These are phyloP conservation scores for Neria commutata DNA, from an alignment of 2,888 invertebrate genomes.

Conservation along the genomic window DNA sequence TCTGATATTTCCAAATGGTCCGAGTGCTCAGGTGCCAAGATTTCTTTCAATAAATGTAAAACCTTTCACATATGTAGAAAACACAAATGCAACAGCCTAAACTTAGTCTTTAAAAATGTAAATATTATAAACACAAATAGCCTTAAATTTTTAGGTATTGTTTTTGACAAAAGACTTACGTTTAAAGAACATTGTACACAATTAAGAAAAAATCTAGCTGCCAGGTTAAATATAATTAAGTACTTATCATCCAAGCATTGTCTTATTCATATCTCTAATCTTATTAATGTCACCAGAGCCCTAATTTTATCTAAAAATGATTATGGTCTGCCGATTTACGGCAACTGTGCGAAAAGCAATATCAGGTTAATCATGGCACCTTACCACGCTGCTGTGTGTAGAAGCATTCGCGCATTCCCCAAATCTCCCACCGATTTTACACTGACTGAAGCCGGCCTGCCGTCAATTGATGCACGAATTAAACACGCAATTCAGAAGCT, in stretches of 20 bases:
- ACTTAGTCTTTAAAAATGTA: constrained; percentile 6
- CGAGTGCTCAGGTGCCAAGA: constrained; percentile 23
- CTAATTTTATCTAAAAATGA: constrained; percentile 3
- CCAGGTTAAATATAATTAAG: constrained; percentile 25
- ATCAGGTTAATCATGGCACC: constrained; percentile 8
- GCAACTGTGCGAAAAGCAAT: background rate
- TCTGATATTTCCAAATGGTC: constrained; percentile 23
- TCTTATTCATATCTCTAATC: background rate
- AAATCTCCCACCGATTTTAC: too few species aligned
- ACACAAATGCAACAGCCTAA: constrained; percentile 23
- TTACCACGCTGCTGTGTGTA: too few species aligned
- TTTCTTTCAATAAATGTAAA: constrained; percentile 19
- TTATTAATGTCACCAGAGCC: constrained; percentile 3
- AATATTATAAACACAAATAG: constrained; percentile 10
- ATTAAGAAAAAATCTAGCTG: background rate
- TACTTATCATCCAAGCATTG: too few species aligned
- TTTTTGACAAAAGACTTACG: constrained; percentile 28
- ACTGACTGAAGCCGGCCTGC: too few species aligned
- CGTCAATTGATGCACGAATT: too few species aligned
- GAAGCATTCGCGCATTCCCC: too few species aligned
- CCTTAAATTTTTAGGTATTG: constrained; percentile 25
- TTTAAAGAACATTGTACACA: constrained; percentile 26
- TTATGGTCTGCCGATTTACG: constrained; percentile 13
- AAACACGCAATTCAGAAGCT: too few species aligned
- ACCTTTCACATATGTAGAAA: constrained; percentile 26